These are phyloP conservation scores for Drepana falcataria DNA, from an alignment of 2,888 invertebrate genomes.

Conservation along the genomic window DNA sequence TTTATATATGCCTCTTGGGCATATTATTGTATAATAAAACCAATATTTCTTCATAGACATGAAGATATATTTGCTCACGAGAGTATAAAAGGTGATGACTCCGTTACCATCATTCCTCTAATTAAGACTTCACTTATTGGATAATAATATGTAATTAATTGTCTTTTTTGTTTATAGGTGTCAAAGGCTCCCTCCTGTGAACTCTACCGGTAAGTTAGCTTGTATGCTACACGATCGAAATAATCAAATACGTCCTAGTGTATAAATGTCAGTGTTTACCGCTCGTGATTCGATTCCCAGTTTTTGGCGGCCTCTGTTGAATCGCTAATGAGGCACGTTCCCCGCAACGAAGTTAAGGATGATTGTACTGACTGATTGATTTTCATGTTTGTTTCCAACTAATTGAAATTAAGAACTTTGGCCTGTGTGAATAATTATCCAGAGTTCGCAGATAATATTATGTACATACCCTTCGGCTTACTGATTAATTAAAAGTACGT, in stretches of 20 bases:
- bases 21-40: too few relatives aligned
- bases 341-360: constrained; percentile 20
- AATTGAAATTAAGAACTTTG: background rate
- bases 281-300: constrained; percentile 26
- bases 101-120: too few relatives aligned
- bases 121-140: too few relatives aligned
- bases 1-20: too few relatives aligned
- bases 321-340: constrained; percentile 26
- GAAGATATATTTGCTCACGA: too few relatives aligned
- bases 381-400: background rate
- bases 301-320: constrained; percentile 21
- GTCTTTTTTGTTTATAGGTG: constrained; percentile 32
- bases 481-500: too few relatives aligned
- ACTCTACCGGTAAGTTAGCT: background rate
- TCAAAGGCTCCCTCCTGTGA: background rate
- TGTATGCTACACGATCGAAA: constrained; percentile 1
- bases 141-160: too few relatives aligned
- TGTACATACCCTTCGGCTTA: background rate
- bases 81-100: too few relatives aligned
- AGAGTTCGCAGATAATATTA: background rate
- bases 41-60: too few relatives aligned
- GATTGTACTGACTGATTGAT: constrained; percentile 6
- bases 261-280: constrained; percentile 22
- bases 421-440: background rate
- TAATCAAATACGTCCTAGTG: constrained; percentile 2